Conservation (phyloP, 35 echinoderm and acorn worm species). For the Strongylocentrotus purpuratus region DNA sequence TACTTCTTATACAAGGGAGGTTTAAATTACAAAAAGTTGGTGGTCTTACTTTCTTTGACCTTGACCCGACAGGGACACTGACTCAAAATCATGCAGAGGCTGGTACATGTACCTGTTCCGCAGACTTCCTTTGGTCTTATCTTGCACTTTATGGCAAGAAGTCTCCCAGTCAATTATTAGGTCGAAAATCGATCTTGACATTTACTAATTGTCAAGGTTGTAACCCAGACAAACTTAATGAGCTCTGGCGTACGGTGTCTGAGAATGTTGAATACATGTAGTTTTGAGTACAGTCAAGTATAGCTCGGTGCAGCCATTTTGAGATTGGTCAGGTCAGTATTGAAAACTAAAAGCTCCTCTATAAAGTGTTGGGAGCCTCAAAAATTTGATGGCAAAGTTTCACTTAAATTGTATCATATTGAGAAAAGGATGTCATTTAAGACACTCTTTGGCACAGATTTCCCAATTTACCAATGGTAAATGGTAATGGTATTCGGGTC, state of each 20-base stretch:
- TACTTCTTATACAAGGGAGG: background rate
- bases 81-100: background rate
- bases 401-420: no score
- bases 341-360: no score
- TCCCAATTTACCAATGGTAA: no score
- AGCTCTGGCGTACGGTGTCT: background rate
- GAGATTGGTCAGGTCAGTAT: background rate
- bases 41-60: background rate
- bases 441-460: no score
- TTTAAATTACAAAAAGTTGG: background rate
- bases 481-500: no score
- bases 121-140: background rate
- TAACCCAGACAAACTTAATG: background rate
- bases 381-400: no score
- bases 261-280: background rate
- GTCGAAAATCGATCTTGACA: background rate
- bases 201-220: conserved; percentile 5
- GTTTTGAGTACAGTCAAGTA: background rate
- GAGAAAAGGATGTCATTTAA: no score
- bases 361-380: no score
- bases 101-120: background rate
- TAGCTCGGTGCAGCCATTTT: background rate
- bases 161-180: background rate
- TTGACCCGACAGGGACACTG: background rate
- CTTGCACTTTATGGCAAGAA: background rate